These are phyloP conservation scores for Xanthia icteritia DNA, from an alignment of 2,888 invertebrate genomes.

Conservation along the genomic window DNA sequence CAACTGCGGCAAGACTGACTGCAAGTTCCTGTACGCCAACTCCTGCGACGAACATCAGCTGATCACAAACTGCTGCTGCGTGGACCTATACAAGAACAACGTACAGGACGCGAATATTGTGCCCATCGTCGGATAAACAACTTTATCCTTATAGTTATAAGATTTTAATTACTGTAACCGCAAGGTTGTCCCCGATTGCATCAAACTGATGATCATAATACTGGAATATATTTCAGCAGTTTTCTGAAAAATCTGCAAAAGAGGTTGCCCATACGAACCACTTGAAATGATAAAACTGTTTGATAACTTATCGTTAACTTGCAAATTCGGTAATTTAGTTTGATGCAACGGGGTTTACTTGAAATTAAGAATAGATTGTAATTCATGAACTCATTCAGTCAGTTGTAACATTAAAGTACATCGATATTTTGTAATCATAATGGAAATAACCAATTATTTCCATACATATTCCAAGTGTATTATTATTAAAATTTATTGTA, in stretches of 20 bases:
- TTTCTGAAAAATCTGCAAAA: neutral
- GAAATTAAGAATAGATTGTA: slow-evolving; percentile 29
- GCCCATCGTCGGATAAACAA: slow-evolving; percentile 61
- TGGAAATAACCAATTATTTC: too few species aligned
- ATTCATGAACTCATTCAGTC: slow-evolving; percentile 34
- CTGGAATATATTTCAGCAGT: neutral
- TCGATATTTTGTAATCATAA: slow-evolving; percentile 21
- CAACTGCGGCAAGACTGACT: slow-evolving; percentile 92
- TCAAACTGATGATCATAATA: slow-evolving; percentile 53
- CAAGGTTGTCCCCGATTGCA: slow-evolving; percentile 57
- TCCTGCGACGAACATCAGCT: slow-evolving; percentile 93
- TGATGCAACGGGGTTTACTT: slow-evolving; percentile 55
- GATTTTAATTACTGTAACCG: slow-evolving; percentile 12
- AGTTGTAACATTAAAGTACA: slow-evolving; percentile 34
- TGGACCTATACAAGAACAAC: slow-evolving; percentile 86
- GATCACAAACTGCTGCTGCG: slow-evolving; percentile 94
- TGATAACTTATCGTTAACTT: neutral
- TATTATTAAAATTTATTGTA: neutral
- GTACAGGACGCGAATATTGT: slow-evolving; percentile 62
- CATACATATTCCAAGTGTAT: neutral
- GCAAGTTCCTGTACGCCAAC: slow-evolving; percentile 93
- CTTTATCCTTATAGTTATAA: slow-evolving; percentile 7
- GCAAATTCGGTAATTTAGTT: slow-evolving; percentile 46
- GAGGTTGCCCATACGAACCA: neutral
- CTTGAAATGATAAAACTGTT: neutral